Conservation (phyloP, 2,797 vertebrate genomes). For the Centropyge bicolor region DNA sequence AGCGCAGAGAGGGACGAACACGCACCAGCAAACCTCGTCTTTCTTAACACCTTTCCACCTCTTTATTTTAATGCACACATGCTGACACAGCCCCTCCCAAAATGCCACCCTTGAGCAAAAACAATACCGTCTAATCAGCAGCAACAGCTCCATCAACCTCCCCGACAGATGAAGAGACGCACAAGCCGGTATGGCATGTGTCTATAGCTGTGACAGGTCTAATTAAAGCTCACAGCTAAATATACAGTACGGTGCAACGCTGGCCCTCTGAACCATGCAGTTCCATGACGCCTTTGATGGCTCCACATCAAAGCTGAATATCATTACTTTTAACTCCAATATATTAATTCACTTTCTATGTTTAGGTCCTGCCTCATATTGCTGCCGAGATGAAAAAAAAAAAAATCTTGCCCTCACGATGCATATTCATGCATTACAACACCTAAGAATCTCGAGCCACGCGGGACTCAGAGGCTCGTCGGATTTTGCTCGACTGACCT, state of each 20-base stretch:
- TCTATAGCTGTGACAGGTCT: conserved; percentile 70
- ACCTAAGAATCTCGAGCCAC: conserved; percentile 12
- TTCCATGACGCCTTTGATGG: conserved; percentile 73
- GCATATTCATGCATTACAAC: conserved; percentile 66
- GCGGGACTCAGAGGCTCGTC: background rate
- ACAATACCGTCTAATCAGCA: conserved; percentile 44
- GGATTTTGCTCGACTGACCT: conserved; percentile 58
- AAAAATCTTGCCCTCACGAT: conserved; percentile 42
- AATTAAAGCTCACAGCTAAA: conserved; percentile 79
- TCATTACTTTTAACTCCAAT: conserved; percentile 74
- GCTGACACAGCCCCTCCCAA: background rate
- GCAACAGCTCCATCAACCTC: conserved; percentile 49
- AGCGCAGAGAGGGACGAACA: conserved; percentile 25
- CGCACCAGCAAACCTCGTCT: background rate
- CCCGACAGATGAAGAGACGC: conserved; percentile 49
- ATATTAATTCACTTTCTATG: conserved; percentile 77
- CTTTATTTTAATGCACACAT: conserved; percentile 19
- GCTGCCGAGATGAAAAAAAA: conserved; percentile 35
- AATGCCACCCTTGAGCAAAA: conserved; percentile 31
- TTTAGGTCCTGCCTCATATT: conserved; percentile 70
- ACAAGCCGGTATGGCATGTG: conserved; percentile 48
- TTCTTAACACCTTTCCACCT: background rate
- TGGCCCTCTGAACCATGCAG: conserved; percentile 71
- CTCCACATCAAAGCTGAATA: conserved; percentile 79
- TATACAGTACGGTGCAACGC: conserved; percentile 66